phyloP scores from a whole-genome alignment of 2,797 vertebrate genomes.

The Leptodactylus fallax region DNA sequence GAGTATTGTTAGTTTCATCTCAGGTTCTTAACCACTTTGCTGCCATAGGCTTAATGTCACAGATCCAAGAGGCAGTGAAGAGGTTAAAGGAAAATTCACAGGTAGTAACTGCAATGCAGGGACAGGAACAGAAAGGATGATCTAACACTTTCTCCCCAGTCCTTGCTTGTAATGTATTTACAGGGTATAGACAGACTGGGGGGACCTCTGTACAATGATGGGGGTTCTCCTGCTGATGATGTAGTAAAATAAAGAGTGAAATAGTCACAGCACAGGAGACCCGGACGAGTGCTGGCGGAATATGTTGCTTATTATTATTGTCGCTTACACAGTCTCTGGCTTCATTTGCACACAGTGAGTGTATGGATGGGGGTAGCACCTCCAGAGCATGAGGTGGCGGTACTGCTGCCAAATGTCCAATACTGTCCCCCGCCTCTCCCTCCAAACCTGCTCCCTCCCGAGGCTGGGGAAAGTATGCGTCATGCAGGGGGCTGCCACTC shows the following conservation, averaged over 20 bases:
- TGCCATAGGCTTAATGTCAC: conserved; percentile 29
- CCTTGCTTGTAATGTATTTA: conserved; percentile 97
- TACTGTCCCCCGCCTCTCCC: conserved; percentile 82
- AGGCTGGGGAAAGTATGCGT: conserved; percentile 77
- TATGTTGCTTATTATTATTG: conserved; percentile 69
- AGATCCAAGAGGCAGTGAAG: conserved; percentile 68
- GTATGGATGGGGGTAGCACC: conserved; percentile 92
- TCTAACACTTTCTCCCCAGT: conserved; percentile 73
- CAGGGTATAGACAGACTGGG: conserved; percentile 94
- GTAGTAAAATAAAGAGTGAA: conserved; percentile 99
- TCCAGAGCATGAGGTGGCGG: conserved; percentile 82
- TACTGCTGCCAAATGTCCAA: conserved; percentile 68
- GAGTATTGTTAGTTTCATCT: conserved; percentile 35
- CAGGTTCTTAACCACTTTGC: conserved; percentile 48
- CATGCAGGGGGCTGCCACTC: conserved; percentile 91
- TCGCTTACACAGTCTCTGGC: conserved; percentile 71
- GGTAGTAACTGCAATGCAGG: conserved; percentile 90
- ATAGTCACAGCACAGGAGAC: conserved; percentile 91
- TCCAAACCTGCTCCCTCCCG: conserved; percentile 73
- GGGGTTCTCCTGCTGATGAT: conserved; percentile 93
- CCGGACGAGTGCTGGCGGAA: conserved; percentile 70
- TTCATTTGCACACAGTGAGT: conserved; percentile 85
- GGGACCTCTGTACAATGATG: conserved; percentile 91
- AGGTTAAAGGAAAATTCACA: conserved; percentile 82
- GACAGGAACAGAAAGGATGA: conserved; percentile 72